These are phyloP conservation scores for Eptatretus burgeri DNA, from an alignment of 2,113 vertebrate genomes.

Conservation along the genomic window DNA sequence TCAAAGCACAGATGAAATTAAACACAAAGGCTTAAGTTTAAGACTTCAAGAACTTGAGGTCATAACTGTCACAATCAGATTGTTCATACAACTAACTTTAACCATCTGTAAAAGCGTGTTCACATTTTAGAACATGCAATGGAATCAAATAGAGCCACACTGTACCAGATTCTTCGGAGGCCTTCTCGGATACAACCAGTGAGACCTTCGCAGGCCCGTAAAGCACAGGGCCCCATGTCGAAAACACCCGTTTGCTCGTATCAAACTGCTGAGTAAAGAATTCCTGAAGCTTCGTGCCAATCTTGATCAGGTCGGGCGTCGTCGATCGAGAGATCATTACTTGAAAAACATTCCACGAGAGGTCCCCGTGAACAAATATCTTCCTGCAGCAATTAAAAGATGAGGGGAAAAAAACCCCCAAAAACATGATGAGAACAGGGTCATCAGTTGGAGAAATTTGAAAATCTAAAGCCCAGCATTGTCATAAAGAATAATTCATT, in stretches of 20 bases:
- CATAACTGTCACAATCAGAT: background rate
- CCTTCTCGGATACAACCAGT: constrained; percentile 39
- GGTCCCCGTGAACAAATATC: constrained; percentile 81
- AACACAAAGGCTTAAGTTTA: background rate
- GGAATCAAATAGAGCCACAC: no score
- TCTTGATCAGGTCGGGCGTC: constrained; percentile 93
- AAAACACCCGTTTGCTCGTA: constrained; percentile 80
- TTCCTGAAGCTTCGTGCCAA: constrained; percentile 97
- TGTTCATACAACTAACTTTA: constrained; percentile 28
- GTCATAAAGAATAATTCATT: background rate
- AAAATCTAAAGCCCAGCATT: background rate
- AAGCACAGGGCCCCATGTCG: constrained; percentile 80
- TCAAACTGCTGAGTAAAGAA: constrained; percentile 98
- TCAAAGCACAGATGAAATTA: constrained; percentile 8
- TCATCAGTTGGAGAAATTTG: background rate
- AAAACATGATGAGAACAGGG: no score
- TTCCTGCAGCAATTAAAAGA: constrained; percentile 24
- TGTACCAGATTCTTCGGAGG: background rate
- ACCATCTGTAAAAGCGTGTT: constrained; percentile 21
- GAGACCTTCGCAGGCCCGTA: constrained; percentile 62
- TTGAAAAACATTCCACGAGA: constrained; percentile 99
- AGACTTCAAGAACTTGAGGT: background rate
- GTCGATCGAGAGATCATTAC: constrained; percentile 97
- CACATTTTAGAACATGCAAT: no score
- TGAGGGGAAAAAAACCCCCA: background rate